A percentile compares a stretch with the other conserved stretches of the same genome.
These are phyloP conservation scores for Siniperca undulata DNA, from an alignment of 2,797 vertebrate species.

Conservation along the genomic window DNA sequence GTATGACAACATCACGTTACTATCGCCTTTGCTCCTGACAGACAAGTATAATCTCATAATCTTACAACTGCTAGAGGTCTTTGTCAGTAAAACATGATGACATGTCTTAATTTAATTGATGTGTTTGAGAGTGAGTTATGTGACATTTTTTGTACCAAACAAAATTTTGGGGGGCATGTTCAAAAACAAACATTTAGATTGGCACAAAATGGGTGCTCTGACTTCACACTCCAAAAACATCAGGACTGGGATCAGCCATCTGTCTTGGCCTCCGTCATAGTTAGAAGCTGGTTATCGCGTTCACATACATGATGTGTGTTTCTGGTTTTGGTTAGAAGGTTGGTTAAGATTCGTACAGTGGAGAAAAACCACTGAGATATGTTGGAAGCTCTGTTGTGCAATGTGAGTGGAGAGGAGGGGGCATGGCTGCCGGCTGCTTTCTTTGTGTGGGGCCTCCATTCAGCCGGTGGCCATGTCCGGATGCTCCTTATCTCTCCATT, in stretches of 20 bases:
- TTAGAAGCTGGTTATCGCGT: not conserved
- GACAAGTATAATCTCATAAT: not conserved
- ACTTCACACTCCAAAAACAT: not conserved
- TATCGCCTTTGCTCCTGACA: not conserved
- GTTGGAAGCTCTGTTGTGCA: slow-evolving; percentile 12
- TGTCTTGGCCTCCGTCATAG: not conserved
- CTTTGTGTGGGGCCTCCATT: slow-evolving; percentile 60
- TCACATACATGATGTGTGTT: not conserved
- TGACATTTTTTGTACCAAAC: not conserved
- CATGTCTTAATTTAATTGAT: not conserved
- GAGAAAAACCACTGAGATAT: not conserved
- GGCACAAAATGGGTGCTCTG: not conserved
- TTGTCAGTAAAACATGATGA: not conserved
- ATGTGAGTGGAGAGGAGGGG: slow-evolving; percentile 44
- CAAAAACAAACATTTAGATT: not conserved
- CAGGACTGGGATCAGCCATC: not conserved
- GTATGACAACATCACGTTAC: too few relatives aligned
- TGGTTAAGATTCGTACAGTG: not conserved
- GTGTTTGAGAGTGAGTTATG: too few relatives aligned
- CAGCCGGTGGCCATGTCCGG: slow-evolving; percentile 39
- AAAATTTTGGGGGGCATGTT: not conserved
- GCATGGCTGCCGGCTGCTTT: slow-evolving; percentile 41
- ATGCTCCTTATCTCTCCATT: slow-evolving; percentile 47
- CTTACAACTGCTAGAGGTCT: not conserved
- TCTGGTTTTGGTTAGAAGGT: not conserved